Base-by-base conservation (phyloP, 2,797 vertebrate genomes). In the Coregonus ussuriensis region DNA sequence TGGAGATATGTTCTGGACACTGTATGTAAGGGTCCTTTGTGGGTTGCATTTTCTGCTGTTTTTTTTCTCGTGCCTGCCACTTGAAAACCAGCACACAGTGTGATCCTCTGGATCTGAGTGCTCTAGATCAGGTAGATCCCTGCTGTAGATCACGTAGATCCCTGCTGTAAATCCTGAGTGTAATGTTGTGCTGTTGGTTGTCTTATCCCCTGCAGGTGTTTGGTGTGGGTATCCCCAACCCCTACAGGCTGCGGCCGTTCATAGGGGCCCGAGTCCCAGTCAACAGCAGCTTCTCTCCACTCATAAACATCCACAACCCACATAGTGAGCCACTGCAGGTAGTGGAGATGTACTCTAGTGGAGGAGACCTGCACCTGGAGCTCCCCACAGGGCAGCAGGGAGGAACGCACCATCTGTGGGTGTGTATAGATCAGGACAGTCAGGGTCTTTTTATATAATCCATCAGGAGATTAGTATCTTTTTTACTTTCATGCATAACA, bases 331-430 rank as follows among this genome's bases (percentile, higher is more conserved):
- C 96, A 82, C 91, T 97, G 78, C 96, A 97, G 96, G 96, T 97
- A 52, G 96, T 97, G 87, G 96, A 97, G 92, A 96, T 97, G 96
- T 97, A 97, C 88, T 96, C 96, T 41, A 97, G 96, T 87, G 96
- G 96, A 83, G 96, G 96, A 71, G 96, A 97, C 88, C 93, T 97
- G 74, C 96, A 97, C 89, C 88, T 97, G 78, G 96, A 97, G 84
- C 95, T 97, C 86, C 96, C 96, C 81, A 97, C 96, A 29, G 96
- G 96, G 47, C 96, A 97, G 68, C 96, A 96, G 78, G 95, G 95
- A 78, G 95, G 96, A 70, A 95, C 95, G 67, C 93, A 91, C 82
- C 96, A 95, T 77, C 87, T 97, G n/a, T 97, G 96, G 96, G 96
- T 97, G 74, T 91, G 94, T 71, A 72, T n/a, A 3, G 6, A 18